Conservation (phyloP, 1,140 invertebrate genomes). For the Aphelinus atriplicis region DNA sequence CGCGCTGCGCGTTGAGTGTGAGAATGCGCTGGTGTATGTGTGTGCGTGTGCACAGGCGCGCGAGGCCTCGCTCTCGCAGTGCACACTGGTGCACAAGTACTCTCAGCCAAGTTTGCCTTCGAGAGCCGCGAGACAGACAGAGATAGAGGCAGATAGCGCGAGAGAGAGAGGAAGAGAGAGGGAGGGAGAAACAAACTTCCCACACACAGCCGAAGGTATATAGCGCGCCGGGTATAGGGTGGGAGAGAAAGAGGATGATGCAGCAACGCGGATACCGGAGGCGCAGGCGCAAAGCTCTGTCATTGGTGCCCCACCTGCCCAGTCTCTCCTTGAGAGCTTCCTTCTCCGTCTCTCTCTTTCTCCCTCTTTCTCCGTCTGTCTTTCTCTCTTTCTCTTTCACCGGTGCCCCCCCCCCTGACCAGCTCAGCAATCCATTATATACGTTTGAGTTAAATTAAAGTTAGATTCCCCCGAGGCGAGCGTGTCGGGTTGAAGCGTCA, state of each 20-base stretch:
- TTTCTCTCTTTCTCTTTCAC: constrained; percentile 7
- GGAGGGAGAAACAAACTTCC: not conserved
- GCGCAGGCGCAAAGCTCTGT: constrained; percentile 2
- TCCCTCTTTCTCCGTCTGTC: not conserved
- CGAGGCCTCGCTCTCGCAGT: no score
- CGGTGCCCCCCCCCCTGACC: not conserved
- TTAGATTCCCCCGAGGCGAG: not conserved
- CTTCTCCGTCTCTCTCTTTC: not conserved
- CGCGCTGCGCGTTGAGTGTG: not conserved
- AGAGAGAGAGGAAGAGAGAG: not conserved
- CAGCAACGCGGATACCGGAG: not conserved
- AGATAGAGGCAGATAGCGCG: not conserved
- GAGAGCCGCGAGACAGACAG: not conserved
- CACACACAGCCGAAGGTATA: not conserved
- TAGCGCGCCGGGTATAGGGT: no score
- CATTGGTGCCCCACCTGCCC: constrained; percentile 22
- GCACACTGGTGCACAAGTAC: no score
- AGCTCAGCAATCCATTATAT: constrained; percentile 25
- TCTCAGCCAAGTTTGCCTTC: no score
- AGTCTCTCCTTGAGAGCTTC: not conserved
- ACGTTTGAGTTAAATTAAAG: constrained; percentile 34
- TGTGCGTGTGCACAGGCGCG: not conserved
- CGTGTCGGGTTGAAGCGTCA: not conserved
- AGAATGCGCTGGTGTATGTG: not conserved
- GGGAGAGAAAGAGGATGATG: no score